Percentiles rank a stretch among this genome's conserved stretches.
phyloP scores from a whole-genome alignment of 2,888 invertebrate species.

The Pheosia tremula region DNA sequence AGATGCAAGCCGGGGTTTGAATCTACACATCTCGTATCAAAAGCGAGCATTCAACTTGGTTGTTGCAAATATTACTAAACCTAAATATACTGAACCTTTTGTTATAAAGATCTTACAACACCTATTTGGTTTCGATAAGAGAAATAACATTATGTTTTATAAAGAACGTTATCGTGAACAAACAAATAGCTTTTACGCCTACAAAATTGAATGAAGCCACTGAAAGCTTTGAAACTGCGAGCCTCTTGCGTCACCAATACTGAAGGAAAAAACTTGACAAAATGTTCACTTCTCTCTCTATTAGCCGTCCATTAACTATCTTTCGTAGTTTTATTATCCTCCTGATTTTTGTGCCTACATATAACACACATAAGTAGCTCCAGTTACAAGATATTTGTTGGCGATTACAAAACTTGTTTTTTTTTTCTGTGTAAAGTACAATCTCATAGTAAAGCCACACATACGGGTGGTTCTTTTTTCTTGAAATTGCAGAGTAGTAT shows the following conservation, averaged over 20 bases:
- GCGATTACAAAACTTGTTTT: background rate
- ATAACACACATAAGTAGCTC: too few relatives aligned
- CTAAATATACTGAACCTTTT: background rate
- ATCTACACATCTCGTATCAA: too few relatives aligned
- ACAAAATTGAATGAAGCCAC: conserved; percentile 34
- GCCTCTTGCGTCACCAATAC: conserved; percentile 27
- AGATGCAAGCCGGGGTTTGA: too few relatives aligned
- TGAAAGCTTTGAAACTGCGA: conserved; percentile 28
- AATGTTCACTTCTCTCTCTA: conserved; percentile 26
- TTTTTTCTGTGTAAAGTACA: too few relatives aligned
- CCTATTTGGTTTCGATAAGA: background rate
- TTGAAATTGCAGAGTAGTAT: too few relatives aligned
- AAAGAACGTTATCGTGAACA: conserved; percentile 31
- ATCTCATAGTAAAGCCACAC: too few relatives aligned
- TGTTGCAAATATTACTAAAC: too few relatives aligned
- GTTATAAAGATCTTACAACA: background rate
- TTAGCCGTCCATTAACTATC: conserved; percentile 13
- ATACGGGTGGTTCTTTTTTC: too few relatives aligned
- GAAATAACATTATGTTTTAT: conserved; percentile 13
- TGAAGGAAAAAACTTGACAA: conserved; percentile 17
- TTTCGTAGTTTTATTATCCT: background rate
- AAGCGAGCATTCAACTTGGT: too few relatives aligned
- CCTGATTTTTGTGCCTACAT: background rate
- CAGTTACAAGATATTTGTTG: too few relatives aligned
- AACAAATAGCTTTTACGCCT: conserved; percentile 34